Evolutionary conservation across 2,113 vertebrate species (phyloP), one percentile per base, ranked within the genome.

Genomic region (Regulus satrapa): DNA sequence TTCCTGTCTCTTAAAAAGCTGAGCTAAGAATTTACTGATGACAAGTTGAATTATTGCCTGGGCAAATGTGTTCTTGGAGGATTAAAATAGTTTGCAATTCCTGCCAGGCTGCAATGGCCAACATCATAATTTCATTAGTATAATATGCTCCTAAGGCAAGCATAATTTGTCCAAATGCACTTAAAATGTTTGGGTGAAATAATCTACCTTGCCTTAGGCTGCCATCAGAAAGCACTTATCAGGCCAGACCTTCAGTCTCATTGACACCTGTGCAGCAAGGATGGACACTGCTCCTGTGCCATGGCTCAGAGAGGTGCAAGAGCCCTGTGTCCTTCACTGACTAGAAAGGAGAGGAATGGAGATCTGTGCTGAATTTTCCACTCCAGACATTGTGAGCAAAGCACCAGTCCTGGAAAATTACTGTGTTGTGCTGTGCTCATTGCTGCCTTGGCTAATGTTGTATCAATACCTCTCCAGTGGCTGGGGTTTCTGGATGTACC

Each of bases 1-100:
- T 92, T 93, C 73, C 61, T 69, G 43, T 72, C 86, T 88, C 74
- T 94, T 94, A 75, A 85, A 87, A 86, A 77, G 83, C 86, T 95
- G 84, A 96, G 74, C 46, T 76, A 84, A 63, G 91, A 49, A 51
- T 78, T 94, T 91, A 54, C 76, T 91, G 41, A 91, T 73, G 89
- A 67, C 46, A 82, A 81, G 59, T 85, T 62, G 69, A 61, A 87
- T 69, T 94, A 82, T 48, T 94, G 88, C 32, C 66, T 85, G 20
- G 52, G 26, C 52, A 82, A 73, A 88, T 75, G 26, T 68, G 17
- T 90, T 94, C 64, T 64, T 88, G 59, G 48, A 91, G 76, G 62
- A 85, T 95, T 95, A 88, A 92, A 95, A 89, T 83, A 85, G 73
- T 92, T 85, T 14, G 12, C 29, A 59, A 67, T 69, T 89, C 71